Base-by-base conservation (phyloP, 2,113 vertebrate species). In the Grallaria varia region DNA sequence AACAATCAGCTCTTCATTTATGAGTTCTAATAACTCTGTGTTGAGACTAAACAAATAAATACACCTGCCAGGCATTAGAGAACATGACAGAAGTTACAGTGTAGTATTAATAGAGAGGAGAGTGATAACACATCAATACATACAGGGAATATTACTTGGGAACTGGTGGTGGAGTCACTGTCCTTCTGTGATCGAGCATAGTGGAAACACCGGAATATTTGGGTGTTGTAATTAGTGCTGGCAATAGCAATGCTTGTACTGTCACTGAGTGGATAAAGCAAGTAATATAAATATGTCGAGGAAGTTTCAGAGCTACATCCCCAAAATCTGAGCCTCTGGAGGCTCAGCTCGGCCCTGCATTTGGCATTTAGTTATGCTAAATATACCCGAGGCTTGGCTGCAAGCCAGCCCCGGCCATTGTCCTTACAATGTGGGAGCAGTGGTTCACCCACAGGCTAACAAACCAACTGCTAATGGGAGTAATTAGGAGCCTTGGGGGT, bases 401-500 rank as follows among this genome's bases (percentile, higher is more conserved):
- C 28, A 45, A 56, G 95, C 96, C 97, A 87, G 94, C 31, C 53
- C 73, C 30, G 1, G 31, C 84, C 81, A 28, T 44, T 56, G 89
- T 78, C 94, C 96, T 89, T 22, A 30, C 52, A 6, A 39, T 23
- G 85, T 93, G 85, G 84, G 91, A 73, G 90, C 87, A 18, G 76
- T 8, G 91, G 75, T 66, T 89, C 74, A 33, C 82, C 59, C 40
- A 18, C 69, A 8, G 79, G 84, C 31, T 42, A 97, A 95, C 96
- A 95, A 85, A 93, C 82, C 97, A 77, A 89, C 93, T 85, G 92
- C 91, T 97, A 96, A 96, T 96, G 96, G 92, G 60, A 92, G 95
- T 95, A 97, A 97, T 97, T 93, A 96, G 94, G 90, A 95, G 92
- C 87, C 95, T 80, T 66, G 96, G 77, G 89, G 81, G 93, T 95